These are phyloP conservation scores for Chalcis sispes DNA, from an alignment of 2,888 invertebrate genomes.

Conservation along the genomic window DNA sequence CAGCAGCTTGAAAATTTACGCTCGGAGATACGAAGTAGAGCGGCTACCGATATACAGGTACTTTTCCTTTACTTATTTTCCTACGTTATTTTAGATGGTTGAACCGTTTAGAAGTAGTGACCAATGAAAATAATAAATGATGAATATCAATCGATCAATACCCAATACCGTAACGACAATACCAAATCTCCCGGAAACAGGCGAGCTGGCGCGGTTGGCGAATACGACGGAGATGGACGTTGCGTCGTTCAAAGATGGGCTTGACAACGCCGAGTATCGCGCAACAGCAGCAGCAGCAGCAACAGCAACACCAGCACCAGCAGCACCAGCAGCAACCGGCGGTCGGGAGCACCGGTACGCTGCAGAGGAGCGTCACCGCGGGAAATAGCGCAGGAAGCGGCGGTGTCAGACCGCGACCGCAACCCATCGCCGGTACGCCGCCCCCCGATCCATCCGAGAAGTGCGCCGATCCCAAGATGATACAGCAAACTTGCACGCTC, in stretches of 20 bases:
- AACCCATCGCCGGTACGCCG: constrained; percentile 92
- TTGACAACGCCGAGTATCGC: constrained; percentile 65
- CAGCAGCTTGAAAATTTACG: constrained; percentile 92
- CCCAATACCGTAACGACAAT: not conserved
- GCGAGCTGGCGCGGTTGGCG: constrained; percentile 90
- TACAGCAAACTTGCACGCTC: constrained; percentile 92
- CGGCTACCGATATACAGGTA: constrained; percentile 87
- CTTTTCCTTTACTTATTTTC: no score
- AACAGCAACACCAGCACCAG: not conserved
- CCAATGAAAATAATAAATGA: no score
- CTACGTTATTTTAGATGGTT: no score
- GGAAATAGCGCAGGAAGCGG: constrained; percentile 66
- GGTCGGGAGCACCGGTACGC: constrained; percentile 47
- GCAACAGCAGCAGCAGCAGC: constrained; percentile 64
- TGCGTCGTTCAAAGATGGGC: constrained; percentile 69
- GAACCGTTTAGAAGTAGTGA: no score
- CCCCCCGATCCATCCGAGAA: constrained; percentile 91
- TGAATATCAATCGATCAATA: no score
- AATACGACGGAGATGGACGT: constrained; percentile 82
- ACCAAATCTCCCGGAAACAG: constrained; percentile 71
- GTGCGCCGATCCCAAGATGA: constrained; percentile 89
- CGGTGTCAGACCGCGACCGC: constrained; percentile 87
- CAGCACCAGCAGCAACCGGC: not conserved
- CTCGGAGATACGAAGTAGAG: constrained; percentile 85
- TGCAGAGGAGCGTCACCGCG: constrained; percentile 72